Evolutionary conservation across 2,888 invertebrate genomes (phyloP).

Genomic region (Gastracanthus pulcherrimus): DNA sequence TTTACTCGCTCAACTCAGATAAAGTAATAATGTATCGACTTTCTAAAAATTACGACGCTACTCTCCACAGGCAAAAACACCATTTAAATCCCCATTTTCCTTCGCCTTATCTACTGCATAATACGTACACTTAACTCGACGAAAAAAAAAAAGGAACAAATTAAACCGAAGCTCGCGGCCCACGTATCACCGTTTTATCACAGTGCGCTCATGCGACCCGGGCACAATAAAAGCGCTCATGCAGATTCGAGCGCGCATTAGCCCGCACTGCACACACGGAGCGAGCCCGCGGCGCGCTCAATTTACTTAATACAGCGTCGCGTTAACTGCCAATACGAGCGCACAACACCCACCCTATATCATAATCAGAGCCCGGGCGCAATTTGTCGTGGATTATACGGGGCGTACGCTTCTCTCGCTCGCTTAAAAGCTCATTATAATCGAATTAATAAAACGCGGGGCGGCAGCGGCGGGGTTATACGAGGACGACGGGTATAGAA

Average conservation of each 20-base stretch:
- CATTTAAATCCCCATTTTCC: neutral
- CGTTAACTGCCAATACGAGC: conserved; percentile 61
- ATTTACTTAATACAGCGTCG: conserved; percentile 69
- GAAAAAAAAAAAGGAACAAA: conserved; percentile 30
- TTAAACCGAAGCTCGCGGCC: neutral
- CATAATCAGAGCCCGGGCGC: neutral
- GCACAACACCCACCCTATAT: neutral
- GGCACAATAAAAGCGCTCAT: conserved; percentile 33
- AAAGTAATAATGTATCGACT: too few relatives aligned
- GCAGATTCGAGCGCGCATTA: conserved; percentile 49
- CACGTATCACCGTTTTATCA: conserved; percentile 21
- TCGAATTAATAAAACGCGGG: conserved; percentile 71
- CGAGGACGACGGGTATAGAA: conserved; percentile 36
- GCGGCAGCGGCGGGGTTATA: conserved; percentile 51
- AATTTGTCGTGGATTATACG: too few relatives aligned
- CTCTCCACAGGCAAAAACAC: too few relatives aligned
- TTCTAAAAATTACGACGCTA: too few relatives aligned
- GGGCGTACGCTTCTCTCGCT: conserved; percentile 49
- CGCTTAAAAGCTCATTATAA: conserved; percentile 75
- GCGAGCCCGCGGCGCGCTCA: conserved; percentile 55
- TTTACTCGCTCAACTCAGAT: neutral
- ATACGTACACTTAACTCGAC: neutral
- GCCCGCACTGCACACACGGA: conserved; percentile 2
- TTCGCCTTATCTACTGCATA: conserved; percentile 18
- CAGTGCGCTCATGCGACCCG: conserved; percentile 20